These are phyloP conservation scores for Pomatostomus ruficeps DNA, from an alignment of 2,113 vertebrate genomes.

Conservation along the genomic window DNA sequence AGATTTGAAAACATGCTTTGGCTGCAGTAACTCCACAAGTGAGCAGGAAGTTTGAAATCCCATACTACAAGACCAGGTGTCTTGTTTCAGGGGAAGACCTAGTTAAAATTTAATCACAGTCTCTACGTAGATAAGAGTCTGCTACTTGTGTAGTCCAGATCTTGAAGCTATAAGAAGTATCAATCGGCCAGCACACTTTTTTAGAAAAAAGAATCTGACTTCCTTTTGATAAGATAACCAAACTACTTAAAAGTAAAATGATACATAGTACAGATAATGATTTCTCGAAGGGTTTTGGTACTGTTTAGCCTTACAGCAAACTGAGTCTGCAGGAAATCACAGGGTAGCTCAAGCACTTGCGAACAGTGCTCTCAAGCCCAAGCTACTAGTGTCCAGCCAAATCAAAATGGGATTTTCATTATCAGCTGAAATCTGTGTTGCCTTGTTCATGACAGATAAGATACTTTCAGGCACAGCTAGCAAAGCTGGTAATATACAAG, in stretches of 20 bases:
- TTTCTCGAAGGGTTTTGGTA: background rate
- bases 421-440: background rate
- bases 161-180: background rate
- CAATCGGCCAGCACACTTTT: background rate
- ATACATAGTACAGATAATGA: background rate
- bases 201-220: background rate
- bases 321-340: background rate
- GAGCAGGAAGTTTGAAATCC: background rate
- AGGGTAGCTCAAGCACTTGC: background rate
- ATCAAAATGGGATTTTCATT: background rate
- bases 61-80: background rate
- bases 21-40: background rate
- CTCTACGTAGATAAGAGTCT: background rate
- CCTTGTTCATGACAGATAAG: fast-evolving
- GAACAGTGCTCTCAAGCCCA: background rate
- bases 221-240: background rate
- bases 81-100: background rate
- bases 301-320: background rate
- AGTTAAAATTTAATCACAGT: background rate
- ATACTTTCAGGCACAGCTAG: background rate
- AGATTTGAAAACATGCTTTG: background rate
- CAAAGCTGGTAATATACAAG: background rate
- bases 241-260: background rate
- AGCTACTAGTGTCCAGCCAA: background rate
- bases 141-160: background rate